phyloP scores from a whole-genome alignment of 2,888 invertebrate species.

The Meganola albula region DNA sequence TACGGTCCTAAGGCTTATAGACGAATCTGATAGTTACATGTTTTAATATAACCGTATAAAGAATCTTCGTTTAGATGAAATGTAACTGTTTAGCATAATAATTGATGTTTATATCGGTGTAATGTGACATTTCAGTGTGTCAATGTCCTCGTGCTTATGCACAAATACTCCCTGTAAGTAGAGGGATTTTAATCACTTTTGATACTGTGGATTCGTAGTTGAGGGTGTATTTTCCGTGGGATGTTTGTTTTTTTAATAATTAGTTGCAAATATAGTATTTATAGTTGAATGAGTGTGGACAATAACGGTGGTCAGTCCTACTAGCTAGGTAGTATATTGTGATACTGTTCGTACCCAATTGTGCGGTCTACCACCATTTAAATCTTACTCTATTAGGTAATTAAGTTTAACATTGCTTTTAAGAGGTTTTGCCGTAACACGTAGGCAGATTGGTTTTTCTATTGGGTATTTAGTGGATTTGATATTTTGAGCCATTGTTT shows the following conservation, averaged over 20 bases:
- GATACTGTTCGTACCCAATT: conserved; percentile 48
- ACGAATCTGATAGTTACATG: conserved; percentile 59
- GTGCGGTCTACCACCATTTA: conserved; percentile 51
- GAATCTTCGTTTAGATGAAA: conserved; percentile 60
- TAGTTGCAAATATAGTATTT: conserved; percentile 65
- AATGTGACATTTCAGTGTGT: conserved; percentile 13
- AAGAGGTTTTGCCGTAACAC: conserved; percentile 54
- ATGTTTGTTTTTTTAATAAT: conserved; percentile 41
- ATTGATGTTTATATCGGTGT: conserved; percentile 35
- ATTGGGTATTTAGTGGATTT: conserved; percentile 71
- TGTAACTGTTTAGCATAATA: conserved; percentile 55
- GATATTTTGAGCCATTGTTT: conserved; percentile 69
- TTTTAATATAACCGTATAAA: conserved; percentile 48
- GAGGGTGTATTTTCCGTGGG: too few relatives aligned
- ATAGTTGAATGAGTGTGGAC: conserved; percentile 65
- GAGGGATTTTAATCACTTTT: conserved; percentile 55
- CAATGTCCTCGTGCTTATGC: conserved; percentile 32
- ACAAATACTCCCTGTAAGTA: conserved; percentile 66
- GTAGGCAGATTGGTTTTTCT: conserved; percentile 49
- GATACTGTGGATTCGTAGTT: conserved; percentile 44
- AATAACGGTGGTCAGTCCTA: conserved; percentile 65
- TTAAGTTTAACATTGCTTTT: conserved; percentile 67
- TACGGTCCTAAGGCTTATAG: conserved; percentile 66
- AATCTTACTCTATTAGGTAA: conserved; percentile 57
- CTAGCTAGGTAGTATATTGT: conserved; percentile 48